Conservation (phyloP, 2,888 invertebrate species). For the Chymomyza procnemis region DNA sequence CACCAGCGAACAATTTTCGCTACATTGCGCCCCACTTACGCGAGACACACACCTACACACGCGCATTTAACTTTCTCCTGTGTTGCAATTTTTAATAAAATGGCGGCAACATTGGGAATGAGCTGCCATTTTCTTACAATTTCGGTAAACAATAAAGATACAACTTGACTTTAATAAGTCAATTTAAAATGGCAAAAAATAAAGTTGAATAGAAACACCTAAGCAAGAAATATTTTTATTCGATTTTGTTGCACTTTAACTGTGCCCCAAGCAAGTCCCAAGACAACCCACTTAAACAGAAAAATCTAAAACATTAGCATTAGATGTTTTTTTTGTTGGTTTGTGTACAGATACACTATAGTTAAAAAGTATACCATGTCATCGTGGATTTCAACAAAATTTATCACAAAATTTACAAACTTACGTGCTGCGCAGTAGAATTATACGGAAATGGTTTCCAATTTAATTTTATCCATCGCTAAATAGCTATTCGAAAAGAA, state of each 20-base stretch:
- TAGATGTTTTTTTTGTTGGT: no score
- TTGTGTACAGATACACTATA: no score
- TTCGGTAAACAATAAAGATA: neutral
- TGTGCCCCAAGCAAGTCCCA: slow-evolving; percentile 16
- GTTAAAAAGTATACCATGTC: no score
- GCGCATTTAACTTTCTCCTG: neutral
- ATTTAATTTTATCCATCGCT: no score
- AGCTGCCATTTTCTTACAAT: neutral
- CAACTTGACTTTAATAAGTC: neutral
- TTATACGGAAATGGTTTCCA: no score
- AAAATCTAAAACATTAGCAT: neutral
- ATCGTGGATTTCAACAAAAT: no score
- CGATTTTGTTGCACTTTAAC: neutral
- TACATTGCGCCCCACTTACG: slow-evolving; percentile 4
- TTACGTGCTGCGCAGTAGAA: no score
- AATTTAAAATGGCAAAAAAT: neutral
- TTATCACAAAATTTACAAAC: no score
- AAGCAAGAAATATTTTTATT: neutral
- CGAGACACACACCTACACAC: no score
- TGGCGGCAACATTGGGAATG: slow-evolving; percentile 21
- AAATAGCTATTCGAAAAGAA: no score
- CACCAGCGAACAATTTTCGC: slow-evolving; percentile 19
- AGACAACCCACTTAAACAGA: slow-evolving; percentile 1
- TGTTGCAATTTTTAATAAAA: slow-evolving; percentile 30
- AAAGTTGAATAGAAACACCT: neutral